These are phyloP conservation scores for Cariama cristata DNA, from an alignment of 2,113 vertebrate species.

Conservation along the genomic window DNA sequence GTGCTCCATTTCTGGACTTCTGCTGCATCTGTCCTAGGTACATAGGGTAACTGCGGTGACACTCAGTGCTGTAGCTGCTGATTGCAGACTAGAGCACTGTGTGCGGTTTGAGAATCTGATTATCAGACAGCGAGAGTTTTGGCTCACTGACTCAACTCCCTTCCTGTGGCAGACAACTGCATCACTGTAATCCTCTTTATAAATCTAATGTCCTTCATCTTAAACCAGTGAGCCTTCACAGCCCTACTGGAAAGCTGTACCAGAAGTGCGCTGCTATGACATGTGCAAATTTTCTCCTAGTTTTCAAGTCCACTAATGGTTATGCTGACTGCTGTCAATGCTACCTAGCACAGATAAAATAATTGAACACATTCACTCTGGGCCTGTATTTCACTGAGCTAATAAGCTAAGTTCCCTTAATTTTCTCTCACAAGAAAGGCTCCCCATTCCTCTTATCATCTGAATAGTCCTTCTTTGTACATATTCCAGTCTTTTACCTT, in stretches of 20 bases:
- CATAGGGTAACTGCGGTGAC: fast-evolving
- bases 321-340: not conserved
- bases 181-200: not conserved
- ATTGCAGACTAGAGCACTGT: not conserved
- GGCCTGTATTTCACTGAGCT: not conserved
- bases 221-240: not conserved
- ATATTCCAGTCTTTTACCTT: not conserved
- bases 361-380: not conserved
- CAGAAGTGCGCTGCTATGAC: not conserved
- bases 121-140: not conserved
- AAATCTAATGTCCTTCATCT: not conserved
- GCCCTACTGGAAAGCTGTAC: not conserved
- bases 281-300: not conserved
- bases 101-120: not conserved
- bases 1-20: not conserved
- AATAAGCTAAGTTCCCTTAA: not conserved
- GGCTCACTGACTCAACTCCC: not conserved
- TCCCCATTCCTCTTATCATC: not conserved
- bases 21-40: not conserved
- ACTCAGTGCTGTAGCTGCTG: not conserved
- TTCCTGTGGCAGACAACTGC: not conserved
- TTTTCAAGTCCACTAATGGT: fast-evolving
- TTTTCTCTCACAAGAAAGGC: not conserved
- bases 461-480: not conserved
- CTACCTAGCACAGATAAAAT: not conserved